A percentile compares a stretch with the other conserved stretches of the same genome.
Evolutionary conservation across 2,888 invertebrate species (phyloP).

Genomic region (Drosophila infuscata): DNA sequence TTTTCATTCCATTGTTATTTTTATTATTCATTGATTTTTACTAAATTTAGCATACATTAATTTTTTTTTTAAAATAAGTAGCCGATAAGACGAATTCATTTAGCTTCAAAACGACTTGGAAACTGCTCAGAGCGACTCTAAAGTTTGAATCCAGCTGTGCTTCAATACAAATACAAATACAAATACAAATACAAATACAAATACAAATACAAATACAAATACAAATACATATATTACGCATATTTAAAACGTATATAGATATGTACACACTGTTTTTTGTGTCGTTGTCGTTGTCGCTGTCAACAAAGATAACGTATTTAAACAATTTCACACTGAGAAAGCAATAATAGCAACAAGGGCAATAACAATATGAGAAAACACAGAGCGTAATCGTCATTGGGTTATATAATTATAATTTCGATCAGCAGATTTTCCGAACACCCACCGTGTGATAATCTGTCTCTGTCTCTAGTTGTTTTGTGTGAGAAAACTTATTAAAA

Average conservation of each 20-base stretch:
- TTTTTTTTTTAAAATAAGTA: background rate
- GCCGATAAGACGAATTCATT: background rate
- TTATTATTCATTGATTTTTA: background rate
- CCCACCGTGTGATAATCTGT: too few species aligned
- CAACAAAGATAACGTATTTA: slow-evolving; percentile 50
- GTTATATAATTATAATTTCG: background rate
- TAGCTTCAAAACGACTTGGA: background rate
- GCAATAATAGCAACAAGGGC: slow-evolving; percentile 4
- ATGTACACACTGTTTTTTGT: background rate
- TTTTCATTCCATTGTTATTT: background rate
- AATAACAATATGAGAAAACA: background rate
- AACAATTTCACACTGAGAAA: slow-evolving; percentile 38
- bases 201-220: background rate
- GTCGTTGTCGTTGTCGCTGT: slow-evolving; percentile 10
- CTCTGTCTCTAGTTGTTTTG: too few species aligned
- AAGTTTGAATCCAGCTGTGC: background rate
- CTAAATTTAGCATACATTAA: background rate
- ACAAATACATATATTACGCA: background rate
- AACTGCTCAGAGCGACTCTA: background rate
- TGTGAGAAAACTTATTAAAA: too few species aligned
- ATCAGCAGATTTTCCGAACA: background rate
- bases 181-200: background rate
- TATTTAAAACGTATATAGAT: slow-evolving; percentile 8
- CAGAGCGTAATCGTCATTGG: background rate
- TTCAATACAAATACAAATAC: background rate